These are phyloP conservation scores for Chloropsis cyanopogon DNA, from an alignment of 2,113 vertebrate species.

Conservation along the genomic window DNA sequence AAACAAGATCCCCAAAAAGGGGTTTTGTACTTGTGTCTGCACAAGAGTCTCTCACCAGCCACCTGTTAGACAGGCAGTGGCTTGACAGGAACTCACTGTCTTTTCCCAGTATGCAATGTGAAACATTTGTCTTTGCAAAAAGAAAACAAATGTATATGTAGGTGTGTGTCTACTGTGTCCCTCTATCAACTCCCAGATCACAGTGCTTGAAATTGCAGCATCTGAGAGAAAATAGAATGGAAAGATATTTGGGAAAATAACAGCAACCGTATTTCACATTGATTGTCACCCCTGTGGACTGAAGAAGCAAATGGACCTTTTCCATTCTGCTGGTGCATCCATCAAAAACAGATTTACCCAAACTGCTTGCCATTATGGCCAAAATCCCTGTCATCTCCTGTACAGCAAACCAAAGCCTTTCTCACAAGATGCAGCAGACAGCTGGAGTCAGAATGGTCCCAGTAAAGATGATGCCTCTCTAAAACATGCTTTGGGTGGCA, in stretches of 20 bases:
- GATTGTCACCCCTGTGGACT: not conserved
- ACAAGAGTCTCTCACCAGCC: not conserved
- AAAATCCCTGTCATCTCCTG: not conserved
- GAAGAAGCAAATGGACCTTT: not conserved
- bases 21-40: not conserved
- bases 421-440: not conserved
- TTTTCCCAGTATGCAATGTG: not conserved
- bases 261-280: not conserved
- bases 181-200: not conserved
- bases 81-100: not conserved
- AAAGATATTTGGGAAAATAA: not conserved
- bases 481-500: not conserved
- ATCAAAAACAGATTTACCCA: not conserved
- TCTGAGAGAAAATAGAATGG: not conserved
- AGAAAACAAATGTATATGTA: not conserved
- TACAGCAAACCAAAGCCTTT: not conserved
- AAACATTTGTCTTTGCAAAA: not conserved
- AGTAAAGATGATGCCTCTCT: not conserved
- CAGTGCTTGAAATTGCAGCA: not conserved
- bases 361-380: not conserved
- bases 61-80: not conserved
- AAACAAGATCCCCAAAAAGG: not conserved
- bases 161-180: not conserved
- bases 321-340: not conserved
- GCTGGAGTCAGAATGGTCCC: not conserved